Evolutionary conservation across 2,113 vertebrate genomes (phyloP), one percentile per base, ranked within the genome.

Genomic region (Neodontobutis hainanensis): DNA sequence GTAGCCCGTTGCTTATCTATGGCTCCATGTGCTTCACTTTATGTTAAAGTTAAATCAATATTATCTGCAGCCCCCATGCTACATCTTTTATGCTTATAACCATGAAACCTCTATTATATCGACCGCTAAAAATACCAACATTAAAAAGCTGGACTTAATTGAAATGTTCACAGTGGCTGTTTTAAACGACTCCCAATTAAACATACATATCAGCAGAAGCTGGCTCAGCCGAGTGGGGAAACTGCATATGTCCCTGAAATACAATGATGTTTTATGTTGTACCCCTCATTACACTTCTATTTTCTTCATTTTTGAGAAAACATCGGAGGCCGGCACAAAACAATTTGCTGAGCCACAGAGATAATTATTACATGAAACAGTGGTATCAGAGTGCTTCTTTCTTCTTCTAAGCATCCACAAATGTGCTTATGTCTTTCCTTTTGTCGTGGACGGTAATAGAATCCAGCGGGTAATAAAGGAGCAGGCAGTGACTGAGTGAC

Each of bases 311-410:
- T 82, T 77, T 63, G 57, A 82, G 73, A 61, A 81, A 75, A 65
- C 80, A 86, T 75, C 76, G 67, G 76, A 80, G 63, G 65, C 74
- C 45, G 52, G 60, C 68, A 87, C 49, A 80, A 76, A 73, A 72
- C 62, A 61, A 75, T 86, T 71, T 80, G 62, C 82, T 60, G 66
- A 64, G 63, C 73, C 27, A 55, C 69, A 56, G 77, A 85, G 63
- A 88, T 85, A 88, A 91, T 79, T 81, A 85, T 65, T 69, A 70
- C 53, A 67, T 47, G 64, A 80, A 83, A 77, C 51, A 56, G n/a
- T 61, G 43, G 40, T 68, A 76, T 53, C 59, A 56, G 44, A 35
- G 40, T 1, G 2, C 56, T 66, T n/a, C 36, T 60, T 81, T 81
- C 61, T 53, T 71, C 72, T 44, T 50, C 10, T 2, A 16, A 70